phyloP scores from a whole-genome alignment of 2,888 invertebrate species.

The Amphipyra tragopoginis region DNA sequence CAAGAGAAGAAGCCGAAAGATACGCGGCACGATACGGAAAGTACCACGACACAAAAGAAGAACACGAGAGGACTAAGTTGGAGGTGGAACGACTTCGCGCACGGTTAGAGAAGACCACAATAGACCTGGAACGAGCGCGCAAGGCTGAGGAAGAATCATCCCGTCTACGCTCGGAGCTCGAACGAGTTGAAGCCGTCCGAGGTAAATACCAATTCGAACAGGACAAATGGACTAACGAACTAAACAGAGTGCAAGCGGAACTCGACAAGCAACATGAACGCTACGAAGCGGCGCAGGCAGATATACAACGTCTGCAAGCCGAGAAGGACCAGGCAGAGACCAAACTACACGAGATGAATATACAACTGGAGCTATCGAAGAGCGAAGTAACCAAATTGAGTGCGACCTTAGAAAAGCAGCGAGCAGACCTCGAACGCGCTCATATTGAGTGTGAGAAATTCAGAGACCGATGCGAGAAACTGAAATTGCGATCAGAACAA shows the following conservation, averaged over 20 bases:
- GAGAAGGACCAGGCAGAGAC: slow-evolving; percentile 93
- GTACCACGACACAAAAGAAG: slow-evolving; percentile 94
- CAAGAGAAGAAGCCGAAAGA: slow-evolving; percentile 94
- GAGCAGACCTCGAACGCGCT: slow-evolving; percentile 94
- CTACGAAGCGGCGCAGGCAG: slow-evolving; percentile 93
- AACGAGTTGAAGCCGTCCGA: slow-evolving; percentile 93
- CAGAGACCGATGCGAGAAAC: slow-evolving; percentile 95
- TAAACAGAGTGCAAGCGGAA: slow-evolving; percentile 94
- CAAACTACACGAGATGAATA: slow-evolving; percentile 93
- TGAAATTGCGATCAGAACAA: slow-evolving; percentile 93
- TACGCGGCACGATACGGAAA: slow-evolving; percentile 93
- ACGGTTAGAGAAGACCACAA: slow-evolving; percentile 94
- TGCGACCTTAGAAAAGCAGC: slow-evolving; percentile 94
- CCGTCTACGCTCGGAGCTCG: slow-evolving; percentile 92
- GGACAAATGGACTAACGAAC: slow-evolving; percentile 89
- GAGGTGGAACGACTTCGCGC: slow-evolving; percentile 95
- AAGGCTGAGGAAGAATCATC: slow-evolving; percentile 92
- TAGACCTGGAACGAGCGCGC: slow-evolving; percentile 94
- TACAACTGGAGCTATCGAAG: slow-evolving; percentile 95
- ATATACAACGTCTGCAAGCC: slow-evolving; percentile 92
- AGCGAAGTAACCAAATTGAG: slow-evolving; percentile 94
- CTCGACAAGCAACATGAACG: slow-evolving; percentile 94
- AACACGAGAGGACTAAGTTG: slow-evolving; percentile 93
- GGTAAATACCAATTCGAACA: slow-evolving; percentile 90
- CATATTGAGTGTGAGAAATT: slow-evolving; percentile 97